phyloP scores from a whole-genome alignment of 2,797 vertebrate species.

The Poecile montanus region DNA sequence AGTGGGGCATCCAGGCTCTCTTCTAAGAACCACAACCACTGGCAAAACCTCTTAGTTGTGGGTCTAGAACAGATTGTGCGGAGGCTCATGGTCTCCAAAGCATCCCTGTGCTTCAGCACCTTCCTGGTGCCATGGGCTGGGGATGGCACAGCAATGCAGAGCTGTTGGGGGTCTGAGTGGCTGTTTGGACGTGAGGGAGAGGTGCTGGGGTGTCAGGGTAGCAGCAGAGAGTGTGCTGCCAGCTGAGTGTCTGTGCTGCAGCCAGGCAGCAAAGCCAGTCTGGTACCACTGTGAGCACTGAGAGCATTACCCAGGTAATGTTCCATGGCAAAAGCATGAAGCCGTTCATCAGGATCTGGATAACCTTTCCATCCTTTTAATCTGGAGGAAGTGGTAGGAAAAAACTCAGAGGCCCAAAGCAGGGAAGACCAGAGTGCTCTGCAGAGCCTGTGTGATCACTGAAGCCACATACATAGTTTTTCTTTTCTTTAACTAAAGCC shows the following conservation, averaged over 20 bases:
- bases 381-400: neutral
- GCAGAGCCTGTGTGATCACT: rapidly evolving
- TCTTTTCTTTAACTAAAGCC: neutral
- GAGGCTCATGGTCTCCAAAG: neutral
- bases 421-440: neutral
- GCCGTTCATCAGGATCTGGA: neutral
- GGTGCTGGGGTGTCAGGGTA: neutral
- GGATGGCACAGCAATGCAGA: neutral
- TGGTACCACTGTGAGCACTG: rapidly evolving
- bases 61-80: neutral
- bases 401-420: neutral
- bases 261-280: neutral
- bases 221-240: neutral
- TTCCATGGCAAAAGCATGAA: neutral
- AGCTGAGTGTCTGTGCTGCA: neutral
- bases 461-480: neutral
- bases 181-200: neutral
- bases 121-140: neutral
- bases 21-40: neutral
- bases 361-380: neutral
- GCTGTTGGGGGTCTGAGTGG: neutral
- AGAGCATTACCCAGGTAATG: neutral
- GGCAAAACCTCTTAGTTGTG: neutral
- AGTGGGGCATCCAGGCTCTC: neutral
- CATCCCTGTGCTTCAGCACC: rapidly evolving